Percentiles rank a stretch among this genome's conserved stretches.
phyloP scores from a whole-genome alignment of 2,797 vertebrate genomes.

The Pangasius mekongensis region DNA sequence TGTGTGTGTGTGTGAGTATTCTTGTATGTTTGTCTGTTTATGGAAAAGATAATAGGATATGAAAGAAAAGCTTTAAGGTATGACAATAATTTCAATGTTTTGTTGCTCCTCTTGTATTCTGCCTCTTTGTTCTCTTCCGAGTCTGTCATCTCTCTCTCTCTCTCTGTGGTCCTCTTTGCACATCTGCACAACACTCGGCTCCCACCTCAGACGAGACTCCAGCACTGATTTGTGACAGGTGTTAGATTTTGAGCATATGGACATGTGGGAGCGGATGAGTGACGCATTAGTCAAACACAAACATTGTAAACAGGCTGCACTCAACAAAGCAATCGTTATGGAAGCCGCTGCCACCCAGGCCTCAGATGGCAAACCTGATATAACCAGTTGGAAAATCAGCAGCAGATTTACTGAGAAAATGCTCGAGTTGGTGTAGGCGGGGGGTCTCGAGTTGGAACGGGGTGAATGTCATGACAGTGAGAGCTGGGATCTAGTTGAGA shows the following conservation, averaged over 20 bases:
- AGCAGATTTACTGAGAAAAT: neutral
- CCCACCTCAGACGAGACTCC: constrained; percentile 14
- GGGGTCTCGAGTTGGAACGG: neutral
- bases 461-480: neutral
- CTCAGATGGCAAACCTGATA: neutral
- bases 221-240: constrained; percentile 34
- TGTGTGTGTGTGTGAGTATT: neutral
- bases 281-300: constrained; percentile 30
- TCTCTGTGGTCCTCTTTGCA: neutral
- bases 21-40: neutral
- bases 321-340: constrained; percentile 18
- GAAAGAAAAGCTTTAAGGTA: neutral
- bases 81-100: neutral
- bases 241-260: constrained; percentile 5
- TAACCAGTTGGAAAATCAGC: neutral
- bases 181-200: constrained; percentile 29
- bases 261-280: constrained; percentile 17
- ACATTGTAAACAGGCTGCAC: constrained; percentile 19
- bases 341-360: neutral
- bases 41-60: neutral
- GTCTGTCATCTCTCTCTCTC: neutral
- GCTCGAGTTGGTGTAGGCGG: neutral
- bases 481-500: neutral
- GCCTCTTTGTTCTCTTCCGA: neutral
- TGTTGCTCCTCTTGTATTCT: neutral